Evolutionary conservation across 1,140 invertebrate species (phyloP).

Genomic region (Brachionus rubens): DNA sequence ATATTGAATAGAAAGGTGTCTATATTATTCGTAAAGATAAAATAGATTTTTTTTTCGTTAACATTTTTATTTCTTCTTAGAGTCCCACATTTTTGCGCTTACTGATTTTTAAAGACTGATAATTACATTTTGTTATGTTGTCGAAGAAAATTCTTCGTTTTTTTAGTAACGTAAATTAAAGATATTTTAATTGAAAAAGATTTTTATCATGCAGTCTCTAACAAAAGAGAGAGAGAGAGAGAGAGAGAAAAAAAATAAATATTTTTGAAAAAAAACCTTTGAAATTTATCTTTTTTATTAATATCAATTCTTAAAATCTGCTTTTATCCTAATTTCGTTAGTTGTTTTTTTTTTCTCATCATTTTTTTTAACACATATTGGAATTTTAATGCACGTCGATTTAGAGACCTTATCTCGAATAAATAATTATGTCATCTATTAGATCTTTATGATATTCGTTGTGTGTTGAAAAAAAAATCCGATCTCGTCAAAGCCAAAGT

Average conservation of each 20-base stretch:
- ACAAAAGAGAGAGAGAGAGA: too few relatives aligned
- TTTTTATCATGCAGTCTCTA: conserved; percentile 39
- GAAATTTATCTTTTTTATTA: conserved; percentile 42
- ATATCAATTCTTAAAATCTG: not conserved
- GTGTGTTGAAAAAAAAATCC: not conserved
- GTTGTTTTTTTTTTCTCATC: conserved; percentile 34
- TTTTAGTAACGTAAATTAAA: conserved; percentile 41
- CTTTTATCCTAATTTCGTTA: too few relatives aligned
- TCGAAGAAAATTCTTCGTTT: conserved; percentile 12
- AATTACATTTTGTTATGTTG: not conserved
- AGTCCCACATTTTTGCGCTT: conserved; percentile 14
- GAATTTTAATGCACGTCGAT: conserved; percentile 17
- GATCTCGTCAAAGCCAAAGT: not conserved
- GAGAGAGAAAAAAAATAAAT: conserved; percentile 35
- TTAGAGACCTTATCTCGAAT: not conserved
- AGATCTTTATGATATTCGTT: conserved; percentile 16
- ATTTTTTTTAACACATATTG: conserved; percentile 28
- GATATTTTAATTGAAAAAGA: conserved; percentile 43
- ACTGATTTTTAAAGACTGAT: conserved; percentile 13
- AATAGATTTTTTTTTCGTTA: not conserved
- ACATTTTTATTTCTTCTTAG: not conserved
- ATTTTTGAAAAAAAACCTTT: conserved; percentile 30
- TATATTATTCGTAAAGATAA: conserved; percentile 23
- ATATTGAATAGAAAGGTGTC: conserved; percentile 37
- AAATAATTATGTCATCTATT: conserved; percentile 3